Evolutionary conservation across 92 coral and sea anemone genomes (phyloP).

Genomic region (Isaurus tuberculatus): DNA sequence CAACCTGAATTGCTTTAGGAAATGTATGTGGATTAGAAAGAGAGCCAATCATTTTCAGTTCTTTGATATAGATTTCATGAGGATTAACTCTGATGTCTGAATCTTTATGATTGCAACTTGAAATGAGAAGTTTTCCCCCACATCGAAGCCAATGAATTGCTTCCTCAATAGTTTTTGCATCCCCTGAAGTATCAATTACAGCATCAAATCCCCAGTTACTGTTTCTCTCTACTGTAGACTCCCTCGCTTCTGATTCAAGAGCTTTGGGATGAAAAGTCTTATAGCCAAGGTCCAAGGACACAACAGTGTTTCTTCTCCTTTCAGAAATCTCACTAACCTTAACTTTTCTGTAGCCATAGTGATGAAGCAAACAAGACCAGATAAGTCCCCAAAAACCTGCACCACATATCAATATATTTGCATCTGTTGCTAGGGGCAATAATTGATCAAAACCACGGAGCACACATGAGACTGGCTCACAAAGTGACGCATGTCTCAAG

Average conservation of each 20-base stretch:
- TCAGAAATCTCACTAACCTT: slow-evolving; percentile 85
- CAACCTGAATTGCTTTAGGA: slow-evolving; percentile 89
- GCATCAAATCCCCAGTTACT: slow-evolving; percentile 90
- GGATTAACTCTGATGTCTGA: slow-evolving; percentile 83
- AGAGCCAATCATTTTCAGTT: slow-evolving; percentile 84
- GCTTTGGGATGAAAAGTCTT: slow-evolving; percentile 79
- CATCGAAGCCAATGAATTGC: slow-evolving; percentile 80
- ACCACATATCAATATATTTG: slow-evolving; percentile 84
- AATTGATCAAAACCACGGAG: slow-evolving; percentile 84
- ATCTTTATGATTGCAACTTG: slow-evolving; percentile 87
- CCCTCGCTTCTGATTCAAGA: slow-evolving; percentile 61
- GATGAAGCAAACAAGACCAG: slow-evolving; percentile 86
- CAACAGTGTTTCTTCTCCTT: slow-evolving; percentile 78
- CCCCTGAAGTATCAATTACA: slow-evolving; percentile 85
- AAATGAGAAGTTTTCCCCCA: slow-evolving; percentile 87
- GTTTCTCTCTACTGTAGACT: slow-evolving; percentile 57
- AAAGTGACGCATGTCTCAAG: slow-evolving; percentile 85
- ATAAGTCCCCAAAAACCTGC: slow-evolving; percentile 84
- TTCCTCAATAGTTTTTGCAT: slow-evolving; percentile 73
- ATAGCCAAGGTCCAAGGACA: slow-evolving; percentile 74
- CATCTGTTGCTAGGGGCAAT: slow-evolving; percentile 78
- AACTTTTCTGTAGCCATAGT: slow-evolving; percentile 92
- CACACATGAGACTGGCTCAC: slow-evolving; percentile 91
- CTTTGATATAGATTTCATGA: slow-evolving; percentile 72
- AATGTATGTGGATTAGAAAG: slow-evolving; percentile 87